Conservation (phyloP, 2,888 invertebrate genomes). For the Drosophila yooni region DNA sequence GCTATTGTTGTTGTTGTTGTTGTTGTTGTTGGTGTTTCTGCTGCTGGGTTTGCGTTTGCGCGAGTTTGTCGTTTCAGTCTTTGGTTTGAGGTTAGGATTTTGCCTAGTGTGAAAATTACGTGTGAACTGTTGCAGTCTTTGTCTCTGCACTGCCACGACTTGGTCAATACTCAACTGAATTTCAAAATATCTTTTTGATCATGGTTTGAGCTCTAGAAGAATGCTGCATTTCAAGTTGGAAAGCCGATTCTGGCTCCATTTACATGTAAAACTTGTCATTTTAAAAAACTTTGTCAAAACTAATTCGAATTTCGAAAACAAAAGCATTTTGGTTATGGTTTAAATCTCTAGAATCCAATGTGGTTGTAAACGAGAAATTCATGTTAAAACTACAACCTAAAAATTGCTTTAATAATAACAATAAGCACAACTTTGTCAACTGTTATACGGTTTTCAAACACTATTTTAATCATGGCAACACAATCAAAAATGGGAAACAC, state of each 20-base stretch:
- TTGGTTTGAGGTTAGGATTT: slow-evolving; percentile 66
- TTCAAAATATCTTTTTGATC: neutral
- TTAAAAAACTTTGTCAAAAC: neutral
- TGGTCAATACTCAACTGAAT: neutral
- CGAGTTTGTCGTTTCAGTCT: slow-evolving; percentile 76
- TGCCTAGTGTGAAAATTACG: neutral
- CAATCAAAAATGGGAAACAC: neutral
- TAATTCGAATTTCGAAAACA: neutral
- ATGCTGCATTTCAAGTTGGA: neutral
- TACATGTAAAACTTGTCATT: neutral
- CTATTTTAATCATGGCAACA: too few relatives aligned
- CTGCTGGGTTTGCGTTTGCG: slow-evolving; percentile 29
- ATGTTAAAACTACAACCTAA: neutral
- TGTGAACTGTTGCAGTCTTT: neutral
- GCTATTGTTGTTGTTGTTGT: slow-evolving; percentile 22
- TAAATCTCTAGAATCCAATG: neutral
- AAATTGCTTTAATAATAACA: neutral
- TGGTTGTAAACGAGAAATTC: neutral
- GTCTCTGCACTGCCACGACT: neutral
- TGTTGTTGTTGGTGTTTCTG: slow-evolving; percentile 1
- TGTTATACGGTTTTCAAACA: too few relatives aligned
- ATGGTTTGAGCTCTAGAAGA: neutral
- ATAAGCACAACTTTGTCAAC: too few relatives aligned
- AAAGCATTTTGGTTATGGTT: neutral
- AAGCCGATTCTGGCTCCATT: neutral